Evolutionary conservation across 1,140 invertebrate species (phyloP), one percentile per base, ranked within the genome.

Genomic region (Ceratoteleas bidentatus): DNA sequence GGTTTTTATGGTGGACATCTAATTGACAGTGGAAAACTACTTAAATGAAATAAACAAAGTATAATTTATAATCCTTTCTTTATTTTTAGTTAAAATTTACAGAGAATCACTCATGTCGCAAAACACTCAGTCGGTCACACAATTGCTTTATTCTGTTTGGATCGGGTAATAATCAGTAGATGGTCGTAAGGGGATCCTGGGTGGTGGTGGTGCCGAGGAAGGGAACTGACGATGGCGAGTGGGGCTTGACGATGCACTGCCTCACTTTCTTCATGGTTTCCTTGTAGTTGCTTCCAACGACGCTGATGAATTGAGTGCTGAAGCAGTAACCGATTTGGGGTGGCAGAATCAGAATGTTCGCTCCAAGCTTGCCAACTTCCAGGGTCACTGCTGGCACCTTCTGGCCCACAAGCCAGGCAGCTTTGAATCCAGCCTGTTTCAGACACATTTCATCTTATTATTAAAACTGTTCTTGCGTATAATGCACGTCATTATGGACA

Each of bases 251-350:
- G n/a, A 78, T 9, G 34, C 76, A 79, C 5, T 79, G 54, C 7
- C 62, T 73, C 8, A 79, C 5, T 52, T 68, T 79, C 0, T 45
- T 3, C 56, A 73, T 13, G 9, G 76, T 61, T 14, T 66, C 5
- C 15, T 10, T 47, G 62, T 68, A 79, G 47, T 66, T 53, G 33
- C 0, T 10, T 33, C 50, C 66, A 14, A 77, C 34, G 6, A 70
- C 54, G n/a, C 9, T 47, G 33, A 78, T 54, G 32, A 77, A 72
- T 57, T 69, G 15, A 16, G 14, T 33, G 24, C 75, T 83, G 47
- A 78, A 75, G 64, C 66, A 77, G 40, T 58, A 75, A 0, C 64
- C 80, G 36, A 62, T 72, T 65, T 84, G 66, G 64, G 72, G 47
- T 33, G 66, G 62, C n/a, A 76, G 10, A 13, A 76, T 10, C n/a